Conservation (phyloP, 2,113 vertebrate species). For the Anolis sagrei region DNA sequence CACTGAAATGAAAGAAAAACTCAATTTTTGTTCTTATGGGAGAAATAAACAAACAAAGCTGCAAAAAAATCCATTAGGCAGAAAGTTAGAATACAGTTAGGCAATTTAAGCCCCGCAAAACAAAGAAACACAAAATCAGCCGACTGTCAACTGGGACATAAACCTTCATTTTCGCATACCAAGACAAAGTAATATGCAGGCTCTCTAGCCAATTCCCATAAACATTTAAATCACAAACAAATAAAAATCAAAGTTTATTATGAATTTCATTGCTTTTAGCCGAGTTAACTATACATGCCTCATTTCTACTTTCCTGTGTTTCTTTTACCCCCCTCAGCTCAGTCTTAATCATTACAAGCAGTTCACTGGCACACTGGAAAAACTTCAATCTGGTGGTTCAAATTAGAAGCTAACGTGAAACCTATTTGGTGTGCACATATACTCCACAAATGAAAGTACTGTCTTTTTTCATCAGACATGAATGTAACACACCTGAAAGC, state of each 20-base stretch:
- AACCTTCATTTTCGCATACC: background rate
- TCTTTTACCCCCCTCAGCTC: background rate
- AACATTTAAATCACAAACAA: background rate
- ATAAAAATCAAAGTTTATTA: background rate
- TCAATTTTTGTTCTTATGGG: background rate
- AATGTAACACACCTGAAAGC: no score
- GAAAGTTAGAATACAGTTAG: background rate
- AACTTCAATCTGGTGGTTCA: background rate
- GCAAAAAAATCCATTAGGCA: background rate
- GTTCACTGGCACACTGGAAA: background rate
- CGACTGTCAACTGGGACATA: background rate
- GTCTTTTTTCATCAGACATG: no score
- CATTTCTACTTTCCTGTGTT: background rate
- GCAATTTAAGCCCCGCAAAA: background rate
- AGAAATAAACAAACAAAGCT: constrained; percentile 7
- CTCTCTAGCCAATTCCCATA: background rate
- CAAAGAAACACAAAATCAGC: background rate
- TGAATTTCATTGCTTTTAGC: background rate
- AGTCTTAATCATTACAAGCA: background rate
- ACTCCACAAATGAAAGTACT: background rate
- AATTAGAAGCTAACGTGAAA: background rate
- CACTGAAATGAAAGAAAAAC: background rate
- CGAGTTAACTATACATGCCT: background rate
- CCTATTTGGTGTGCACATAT: background rate
- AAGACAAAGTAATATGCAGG: background rate